Conservation (phyloP, 1,140 invertebrate species). For the Brachystomella parvula region DNA sequence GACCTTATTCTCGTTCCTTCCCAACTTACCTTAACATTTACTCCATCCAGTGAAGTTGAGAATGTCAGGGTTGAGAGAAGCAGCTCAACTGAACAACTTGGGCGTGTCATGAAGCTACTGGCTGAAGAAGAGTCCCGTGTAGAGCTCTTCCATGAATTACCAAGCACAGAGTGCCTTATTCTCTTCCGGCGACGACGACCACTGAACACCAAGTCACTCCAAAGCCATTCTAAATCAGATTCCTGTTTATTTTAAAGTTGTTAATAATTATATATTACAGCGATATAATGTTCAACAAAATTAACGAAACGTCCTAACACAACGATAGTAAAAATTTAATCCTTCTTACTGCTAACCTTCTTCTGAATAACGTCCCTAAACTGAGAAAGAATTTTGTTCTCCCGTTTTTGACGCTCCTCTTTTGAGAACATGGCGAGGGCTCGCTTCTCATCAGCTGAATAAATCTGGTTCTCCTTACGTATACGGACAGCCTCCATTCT, state of each 20-base stretch:
- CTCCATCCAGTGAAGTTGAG: not conserved
- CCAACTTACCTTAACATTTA: not conserved
- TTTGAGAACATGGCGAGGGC: slow-evolving; percentile 96
- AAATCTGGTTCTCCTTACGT: slow-evolving; percentile 98
- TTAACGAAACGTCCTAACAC: not conserved
- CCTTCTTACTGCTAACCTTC: slow-evolving; percentile 41
- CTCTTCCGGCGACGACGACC: not conserved
- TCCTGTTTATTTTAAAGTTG: not conserved
- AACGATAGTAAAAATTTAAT: not conserved
- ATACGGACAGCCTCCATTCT: slow-evolving; percentile 99
- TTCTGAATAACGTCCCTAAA: slow-evolving; percentile 81
- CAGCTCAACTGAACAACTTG: not conserved
- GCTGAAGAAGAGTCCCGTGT: not conserved
- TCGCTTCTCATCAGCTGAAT: slow-evolving; percentile 97
- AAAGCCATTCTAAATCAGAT: not conserved
- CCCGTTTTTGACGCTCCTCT: slow-evolving; percentile 90
- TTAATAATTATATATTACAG: not conserved
- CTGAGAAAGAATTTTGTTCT: slow-evolving; percentile 90
- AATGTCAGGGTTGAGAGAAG: not conserved
- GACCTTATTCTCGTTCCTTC: not conserved
- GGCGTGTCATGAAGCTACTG: not conserved
- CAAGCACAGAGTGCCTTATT: not conserved
- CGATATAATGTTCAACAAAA: not conserved
- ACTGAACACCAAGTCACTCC: not conserved
- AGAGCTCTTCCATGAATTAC: not conserved